These are phyloP conservation scores for Seriola rivoliana DNA, from an alignment of 2,113 vertebrate genomes.

Conservation along the genomic window DNA sequence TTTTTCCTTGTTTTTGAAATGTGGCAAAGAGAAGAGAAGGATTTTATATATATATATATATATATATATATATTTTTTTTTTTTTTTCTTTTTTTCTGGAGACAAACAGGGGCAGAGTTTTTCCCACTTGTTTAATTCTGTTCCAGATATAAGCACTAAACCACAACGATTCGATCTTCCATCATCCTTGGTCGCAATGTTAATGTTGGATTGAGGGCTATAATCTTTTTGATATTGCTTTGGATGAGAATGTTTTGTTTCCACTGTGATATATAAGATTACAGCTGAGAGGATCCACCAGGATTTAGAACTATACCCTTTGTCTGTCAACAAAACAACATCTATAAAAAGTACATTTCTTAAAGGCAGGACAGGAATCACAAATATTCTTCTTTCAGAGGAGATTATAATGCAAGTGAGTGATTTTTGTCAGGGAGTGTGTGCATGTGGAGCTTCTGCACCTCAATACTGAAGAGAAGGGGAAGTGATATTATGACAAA, in stretches of 20 bases:
- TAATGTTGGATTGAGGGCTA: conserved; percentile 22
- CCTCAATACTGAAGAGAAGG: conserved; percentile 31
- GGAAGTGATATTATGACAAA: conserved; percentile 77
- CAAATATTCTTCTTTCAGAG: conserved; percentile 54
- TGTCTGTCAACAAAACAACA: conserved; percentile 52
- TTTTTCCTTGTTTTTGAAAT: conserved; percentile 76
- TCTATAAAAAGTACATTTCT: conserved; percentile 40
- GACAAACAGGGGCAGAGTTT: conserved; percentile 43
- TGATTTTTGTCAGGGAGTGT: conserved; percentile 1
- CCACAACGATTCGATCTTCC: conserved; percentile 13
- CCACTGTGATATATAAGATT: conserved; percentile 54
- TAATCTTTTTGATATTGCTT: conserved; percentile 60
- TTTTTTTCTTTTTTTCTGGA: conserved; percentile 36
- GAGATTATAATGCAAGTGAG: conserved; percentile 48
- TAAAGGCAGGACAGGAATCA: conserved; percentile 34
- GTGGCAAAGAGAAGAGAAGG: conserved; percentile 60
- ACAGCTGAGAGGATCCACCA: conserved; percentile 21
- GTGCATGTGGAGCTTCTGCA: background rate
- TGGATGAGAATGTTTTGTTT: conserved; percentile 44
- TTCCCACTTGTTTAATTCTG: conserved; percentile 3
- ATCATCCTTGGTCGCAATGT: conserved; percentile 32
- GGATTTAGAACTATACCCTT: conserved; percentile 55
- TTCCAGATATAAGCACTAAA: background rate
- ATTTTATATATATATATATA: conserved; percentile 38
- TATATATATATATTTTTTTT: conserved; percentile 33